Conservation (phyloP, 1,140 invertebrate genomes). For the Artemia franciscana region DNA sequence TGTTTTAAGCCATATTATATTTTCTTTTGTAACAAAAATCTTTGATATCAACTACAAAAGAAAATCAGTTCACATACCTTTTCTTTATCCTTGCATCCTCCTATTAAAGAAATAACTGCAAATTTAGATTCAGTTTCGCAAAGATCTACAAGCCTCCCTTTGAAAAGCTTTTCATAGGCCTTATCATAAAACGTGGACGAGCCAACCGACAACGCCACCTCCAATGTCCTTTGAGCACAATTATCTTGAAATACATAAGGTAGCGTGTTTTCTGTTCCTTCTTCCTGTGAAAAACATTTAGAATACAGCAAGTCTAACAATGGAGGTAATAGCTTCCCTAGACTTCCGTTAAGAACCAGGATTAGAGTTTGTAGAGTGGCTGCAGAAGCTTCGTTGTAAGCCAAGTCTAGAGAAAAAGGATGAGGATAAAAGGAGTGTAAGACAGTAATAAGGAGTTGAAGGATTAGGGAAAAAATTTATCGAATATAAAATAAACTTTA, state of each 20-base stretch:
- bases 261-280: not conserved
- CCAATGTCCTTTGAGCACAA: conserved; percentile 33
- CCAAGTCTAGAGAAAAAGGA: not conserved
- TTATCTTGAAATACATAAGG: conserved; percentile 27
- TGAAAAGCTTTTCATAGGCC: conserved; percentile 37
- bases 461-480: too few species aligned
- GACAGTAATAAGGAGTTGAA: too few species aligned
- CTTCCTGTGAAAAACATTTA: not conserved
- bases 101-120: conserved; percentile 45
- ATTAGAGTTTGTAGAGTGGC: conserved; percentile 17
- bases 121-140: conserved; percentile 41
- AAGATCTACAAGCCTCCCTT: conserved; percentile 30
- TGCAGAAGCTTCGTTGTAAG: conserved; percentile 15
- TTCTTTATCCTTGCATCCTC: conserved; percentile 35
- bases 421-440: too few species aligned
- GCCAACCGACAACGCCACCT: conserved; percentile 35
- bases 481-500: too few species aligned
- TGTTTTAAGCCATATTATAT: too few species aligned
- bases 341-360: not conserved
- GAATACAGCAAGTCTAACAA: conserved; percentile 17
- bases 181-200: conserved; percentile 32
- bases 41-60: too few species aligned
- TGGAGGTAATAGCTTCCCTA: conserved; percentile 1
- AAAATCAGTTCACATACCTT: conserved; percentile 22
- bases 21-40: too few species aligned